Evolutionary conservation across 2,113 vertebrate genomes (phyloP).

Genomic region (Hemichromis elongatus): DNA sequence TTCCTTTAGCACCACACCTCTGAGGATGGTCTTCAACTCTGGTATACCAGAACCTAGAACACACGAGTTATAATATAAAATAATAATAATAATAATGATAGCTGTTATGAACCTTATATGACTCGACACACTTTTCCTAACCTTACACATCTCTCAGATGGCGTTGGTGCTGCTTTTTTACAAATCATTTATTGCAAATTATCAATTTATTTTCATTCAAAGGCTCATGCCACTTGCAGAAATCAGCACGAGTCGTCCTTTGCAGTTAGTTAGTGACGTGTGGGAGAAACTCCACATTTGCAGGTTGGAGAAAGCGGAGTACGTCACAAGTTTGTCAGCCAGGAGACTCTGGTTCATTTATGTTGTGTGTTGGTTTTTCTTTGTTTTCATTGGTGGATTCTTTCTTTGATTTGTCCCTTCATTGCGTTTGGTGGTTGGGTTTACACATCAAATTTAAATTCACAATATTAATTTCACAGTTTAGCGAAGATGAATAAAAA

Average conservation of each 20-base stretch:
- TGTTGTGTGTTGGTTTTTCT: background rate
- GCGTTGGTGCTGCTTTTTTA: background rate
- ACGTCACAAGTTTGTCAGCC: rapidly evolving
- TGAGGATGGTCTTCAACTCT: slow-evolving; percentile 91
- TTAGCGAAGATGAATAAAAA: background rate
- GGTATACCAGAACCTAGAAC: slow-evolving; percentile 86
- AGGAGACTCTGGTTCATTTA: background rate
- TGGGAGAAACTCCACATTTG: background rate
- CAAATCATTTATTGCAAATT: rapidly evolving
- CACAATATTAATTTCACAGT: background rate
- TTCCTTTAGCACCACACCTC: slow-evolving; percentile 91
- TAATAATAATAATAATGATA: background rate
- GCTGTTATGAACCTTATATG: background rate
- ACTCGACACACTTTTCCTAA: background rate
- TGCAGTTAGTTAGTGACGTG: background rate
- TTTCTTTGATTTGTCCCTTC: rapidly evolving
- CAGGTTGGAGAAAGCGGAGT: background rate
- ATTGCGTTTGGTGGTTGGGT: background rate
- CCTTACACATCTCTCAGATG: background rate
- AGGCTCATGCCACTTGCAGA: background rate
- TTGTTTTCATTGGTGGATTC: background rate
- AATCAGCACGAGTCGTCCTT: background rate
- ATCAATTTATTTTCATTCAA: background rate
- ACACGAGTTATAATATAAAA: background rate
- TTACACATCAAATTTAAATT: background rate